phyloP scores from a whole-genome alignment of 2,888 invertebrate species.

The Aphidoletes aphidimyza region DNA sequence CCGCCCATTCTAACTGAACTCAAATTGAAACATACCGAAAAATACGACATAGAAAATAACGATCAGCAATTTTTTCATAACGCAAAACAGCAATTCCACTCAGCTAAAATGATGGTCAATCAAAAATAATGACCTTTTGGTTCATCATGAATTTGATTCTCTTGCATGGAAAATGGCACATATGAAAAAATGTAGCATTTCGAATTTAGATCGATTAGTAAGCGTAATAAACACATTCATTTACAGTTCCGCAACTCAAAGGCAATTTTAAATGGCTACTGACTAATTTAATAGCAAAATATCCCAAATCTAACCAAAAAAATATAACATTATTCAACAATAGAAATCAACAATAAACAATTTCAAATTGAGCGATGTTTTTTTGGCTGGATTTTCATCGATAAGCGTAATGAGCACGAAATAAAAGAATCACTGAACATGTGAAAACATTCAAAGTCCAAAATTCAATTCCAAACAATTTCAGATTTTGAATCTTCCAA shows the following conservation, averaged over 20 bases:
- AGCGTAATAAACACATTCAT: background rate
- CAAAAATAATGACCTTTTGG: background rate
- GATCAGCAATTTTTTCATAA: constrained; percentile 1
- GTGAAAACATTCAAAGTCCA: background rate
- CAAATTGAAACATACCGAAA: background rate
- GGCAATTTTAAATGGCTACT: background rate
- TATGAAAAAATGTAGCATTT: background rate
- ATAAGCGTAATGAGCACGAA: constrained; percentile 40
- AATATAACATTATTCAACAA: no score
- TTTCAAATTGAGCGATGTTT: background rate
- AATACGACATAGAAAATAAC: background rate
- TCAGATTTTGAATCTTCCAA: background rate
- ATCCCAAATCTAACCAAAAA: background rate
- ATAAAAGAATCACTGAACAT: background rate
- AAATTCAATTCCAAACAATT: constrained; percentile 9
- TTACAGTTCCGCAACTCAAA: constrained; percentile 14
- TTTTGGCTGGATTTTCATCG: background rate
- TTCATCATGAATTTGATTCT: background rate
- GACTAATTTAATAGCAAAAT: background rate
- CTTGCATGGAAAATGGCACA: background rate
- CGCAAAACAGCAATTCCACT: constrained; percentile 19
- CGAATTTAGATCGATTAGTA: constrained; percentile 2
- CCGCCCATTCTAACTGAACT: background rate
- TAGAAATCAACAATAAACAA: constrained; percentile 12
- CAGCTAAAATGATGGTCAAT: constrained; percentile 40